These are phyloP conservation scores for Eulimnadia texana DNA, from an alignment of 1,140 invertebrate species.

Conservation along the genomic window DNA sequence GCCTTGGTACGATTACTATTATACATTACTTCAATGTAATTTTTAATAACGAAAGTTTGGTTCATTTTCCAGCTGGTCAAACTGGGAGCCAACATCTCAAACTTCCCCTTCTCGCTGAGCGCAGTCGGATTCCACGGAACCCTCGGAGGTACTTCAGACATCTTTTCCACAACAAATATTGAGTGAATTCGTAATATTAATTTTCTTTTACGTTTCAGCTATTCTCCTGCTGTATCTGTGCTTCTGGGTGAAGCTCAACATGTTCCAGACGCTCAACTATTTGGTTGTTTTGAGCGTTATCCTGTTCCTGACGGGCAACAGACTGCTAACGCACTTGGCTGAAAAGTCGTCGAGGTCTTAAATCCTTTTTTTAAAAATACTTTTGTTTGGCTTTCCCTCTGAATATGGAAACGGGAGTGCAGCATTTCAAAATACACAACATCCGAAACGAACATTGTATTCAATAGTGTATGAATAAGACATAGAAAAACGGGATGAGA, in stretches of 20 bases:
- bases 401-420: neutral
- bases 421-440: too few species aligned
- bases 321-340: constrained; percentile 60
- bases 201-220: constrained; percentile 25
- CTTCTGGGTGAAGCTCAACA: constrained; percentile 84
- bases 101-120: constrained; percentile 60
- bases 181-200: constrained; percentile 14
- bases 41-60: constrained; percentile 14
- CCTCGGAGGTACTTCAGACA: constrained; percentile 42
- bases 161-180: constrained; percentile 12
- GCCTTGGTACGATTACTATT: constrained; percentile 41
- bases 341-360: neutral
- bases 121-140: constrained; percentile 77
- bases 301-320: constrained; percentile 85
- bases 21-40: neutral
- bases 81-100: constrained; percentile 75
- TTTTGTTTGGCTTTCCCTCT: neutral
- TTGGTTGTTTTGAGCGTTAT: constrained; percentile 62
- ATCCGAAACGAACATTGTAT: too few species aligned
- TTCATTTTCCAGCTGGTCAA: constrained; percentile 54
- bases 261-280: constrained; percentile 91
- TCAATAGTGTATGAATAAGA: too few species aligned
- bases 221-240: constrained; percentile 63
- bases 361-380: too few species aligned
- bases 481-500: too few species aligned